Percentiles rank a stretch among this genome's conserved stretches.
Conservation (phyloP, 2,888 invertebrate genomes). For the Ellobium chinense region DNA sequence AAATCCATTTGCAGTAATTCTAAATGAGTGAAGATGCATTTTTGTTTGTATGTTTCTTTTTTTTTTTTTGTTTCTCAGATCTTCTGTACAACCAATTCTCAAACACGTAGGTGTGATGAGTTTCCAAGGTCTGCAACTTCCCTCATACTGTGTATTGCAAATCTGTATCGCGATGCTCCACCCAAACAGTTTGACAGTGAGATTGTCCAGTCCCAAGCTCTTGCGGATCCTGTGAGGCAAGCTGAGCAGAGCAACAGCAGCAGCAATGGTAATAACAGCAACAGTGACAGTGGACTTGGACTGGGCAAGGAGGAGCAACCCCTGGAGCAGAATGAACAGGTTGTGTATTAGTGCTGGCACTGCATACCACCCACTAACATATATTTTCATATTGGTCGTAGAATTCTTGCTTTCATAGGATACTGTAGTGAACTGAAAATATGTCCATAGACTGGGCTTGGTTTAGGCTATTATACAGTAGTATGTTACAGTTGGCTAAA, state of each 20-base stretch:
- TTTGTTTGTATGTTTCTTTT: no score
- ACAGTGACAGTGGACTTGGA: slow-evolving; percentile 96
- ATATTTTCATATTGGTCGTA: no score
- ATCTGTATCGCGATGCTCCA: slow-evolving; percentile 80
- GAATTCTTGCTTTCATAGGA: no score
- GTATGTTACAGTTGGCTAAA: no score
- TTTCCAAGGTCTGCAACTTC: slow-evolving; percentile 91
- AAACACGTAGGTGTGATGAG: slow-evolving; percentile 86
- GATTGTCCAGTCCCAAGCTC: slow-evolving; percentile 69
- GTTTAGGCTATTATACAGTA: no score
- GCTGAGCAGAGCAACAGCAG: slow-evolving; percentile 84
- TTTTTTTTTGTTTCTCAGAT: slow-evolving; percentile 27
- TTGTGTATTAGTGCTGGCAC: no score
- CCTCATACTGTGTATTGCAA: slow-evolving; percentile 82
- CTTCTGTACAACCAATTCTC: slow-evolving; percentile 80
- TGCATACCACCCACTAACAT: no score
- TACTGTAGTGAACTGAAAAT: background rate
- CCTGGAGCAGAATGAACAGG: slow-evolving; percentile 75
- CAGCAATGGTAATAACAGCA: slow-evolving; percentile 89
- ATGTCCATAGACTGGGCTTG: no score
- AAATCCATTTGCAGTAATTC: no score
- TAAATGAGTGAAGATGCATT: no score
- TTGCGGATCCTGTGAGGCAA: slow-evolving; percentile 64
- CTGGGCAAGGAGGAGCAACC: slow-evolving; percentile 81
- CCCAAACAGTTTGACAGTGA: slow-evolving; percentile 68